These are phyloP conservation scores for Malacoraja senta DNA, from an alignment of 2,797 vertebrate species.

Conservation along the genomic window DNA sequence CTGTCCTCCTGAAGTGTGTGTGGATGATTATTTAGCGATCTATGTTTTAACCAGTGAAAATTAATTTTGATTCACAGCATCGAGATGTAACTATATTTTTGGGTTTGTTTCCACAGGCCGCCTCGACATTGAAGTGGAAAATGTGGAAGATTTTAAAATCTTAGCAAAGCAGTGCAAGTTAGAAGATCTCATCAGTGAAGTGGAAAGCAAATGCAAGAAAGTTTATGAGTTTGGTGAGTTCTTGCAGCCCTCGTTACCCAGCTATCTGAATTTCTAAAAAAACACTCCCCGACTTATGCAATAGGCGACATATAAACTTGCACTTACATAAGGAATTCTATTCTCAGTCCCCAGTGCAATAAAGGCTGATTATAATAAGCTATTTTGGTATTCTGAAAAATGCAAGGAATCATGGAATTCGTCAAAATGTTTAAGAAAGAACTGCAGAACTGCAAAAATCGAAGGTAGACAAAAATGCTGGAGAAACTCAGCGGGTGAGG, in stretches of 20 bases:
- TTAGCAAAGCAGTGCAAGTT: conserved; percentile 92
- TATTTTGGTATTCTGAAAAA: no score
- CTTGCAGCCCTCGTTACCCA: not conserved
- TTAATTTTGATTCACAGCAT: not conserved
- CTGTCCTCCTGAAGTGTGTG: not conserved
- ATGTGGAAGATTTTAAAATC: conserved; percentile 80
- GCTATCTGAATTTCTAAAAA: not conserved
- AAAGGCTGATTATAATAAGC: no score
- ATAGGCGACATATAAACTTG: no score
- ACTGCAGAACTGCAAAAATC: no score
- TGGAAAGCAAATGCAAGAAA: conserved; percentile 86
- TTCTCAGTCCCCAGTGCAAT: no score
- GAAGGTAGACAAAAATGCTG: no score
- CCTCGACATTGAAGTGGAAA: conserved; percentile 80
- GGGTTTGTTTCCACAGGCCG: conserved; percentile 58
- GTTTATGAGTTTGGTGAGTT: conserved; percentile 84
- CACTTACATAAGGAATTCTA: no score
- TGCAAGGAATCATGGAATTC: no score
- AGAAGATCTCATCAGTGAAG: conserved; percentile 75
- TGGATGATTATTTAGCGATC: not conserved
- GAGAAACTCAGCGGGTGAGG: no score
- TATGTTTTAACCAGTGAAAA: not conserved
- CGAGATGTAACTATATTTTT: not conserved
- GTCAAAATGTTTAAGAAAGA: no score
- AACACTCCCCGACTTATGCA: no score